Conservation (phyloP, 2,888 invertebrate species). For the Leptopilina myrica region DNA sequence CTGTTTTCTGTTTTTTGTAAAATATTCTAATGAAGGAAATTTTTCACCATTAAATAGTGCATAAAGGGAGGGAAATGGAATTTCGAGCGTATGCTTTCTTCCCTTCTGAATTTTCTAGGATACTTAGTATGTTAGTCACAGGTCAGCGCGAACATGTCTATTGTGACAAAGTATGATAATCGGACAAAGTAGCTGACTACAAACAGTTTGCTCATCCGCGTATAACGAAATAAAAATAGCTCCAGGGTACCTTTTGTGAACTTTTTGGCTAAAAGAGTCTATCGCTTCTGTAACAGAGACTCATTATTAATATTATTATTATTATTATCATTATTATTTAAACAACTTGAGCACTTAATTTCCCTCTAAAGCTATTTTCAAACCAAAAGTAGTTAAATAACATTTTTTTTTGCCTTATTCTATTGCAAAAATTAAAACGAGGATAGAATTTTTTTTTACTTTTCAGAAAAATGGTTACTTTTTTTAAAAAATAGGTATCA, state of each 20-base stretch:
- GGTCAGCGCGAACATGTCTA: slow-evolving; percentile 53
- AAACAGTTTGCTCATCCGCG: slow-evolving; percentile 27
- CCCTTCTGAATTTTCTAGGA: slow-evolving; percentile 20
- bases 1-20: no score
- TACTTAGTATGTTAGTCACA: slow-evolving; percentile 53
- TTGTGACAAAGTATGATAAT: slow-evolving; percentile 52
- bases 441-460: no score
- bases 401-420: not conserved
- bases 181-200: slow-evolving; percentile 37
- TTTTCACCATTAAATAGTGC: not conserved
- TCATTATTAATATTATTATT: not conserved
- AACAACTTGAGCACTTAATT: not conserved
- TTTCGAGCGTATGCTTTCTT: slow-evolving; percentile 2
- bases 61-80: not conserved
- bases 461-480: no score
- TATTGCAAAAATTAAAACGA: no score
- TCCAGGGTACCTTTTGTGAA: slow-evolving; percentile 37
- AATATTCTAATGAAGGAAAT: not conserved
- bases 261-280: slow-evolving; percentile 15
- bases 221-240: slow-evolving; percentile 42
- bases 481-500: no score
- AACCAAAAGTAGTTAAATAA: not conserved
- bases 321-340: not conserved
- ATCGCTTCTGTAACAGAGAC: not conserved
- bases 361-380: not conserved